Percentiles rank a stretch among this genome's conserved stretches.
Conservation (phyloP, 2,888 invertebrate genomes). For the Tipula unca region DNA sequence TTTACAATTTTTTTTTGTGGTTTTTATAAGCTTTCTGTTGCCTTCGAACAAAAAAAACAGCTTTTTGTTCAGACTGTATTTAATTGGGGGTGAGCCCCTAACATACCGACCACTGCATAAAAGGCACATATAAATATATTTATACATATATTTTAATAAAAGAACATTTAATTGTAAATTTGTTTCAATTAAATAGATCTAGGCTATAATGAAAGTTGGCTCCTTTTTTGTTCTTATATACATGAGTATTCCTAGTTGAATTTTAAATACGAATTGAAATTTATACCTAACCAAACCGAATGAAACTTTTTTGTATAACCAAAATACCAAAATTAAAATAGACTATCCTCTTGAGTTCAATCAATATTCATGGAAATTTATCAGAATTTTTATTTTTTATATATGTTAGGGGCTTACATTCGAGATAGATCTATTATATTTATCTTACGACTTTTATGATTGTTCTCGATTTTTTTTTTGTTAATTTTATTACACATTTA, state of each 20-base stretch:
- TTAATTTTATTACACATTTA: background rate
- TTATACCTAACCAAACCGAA: background rate
- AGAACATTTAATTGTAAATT: background rate
- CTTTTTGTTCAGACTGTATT: background rate
- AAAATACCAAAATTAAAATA: background rate
- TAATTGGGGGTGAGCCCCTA: background rate
- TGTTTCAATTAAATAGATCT: background rate
- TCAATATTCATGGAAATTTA: background rate
- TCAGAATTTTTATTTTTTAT: background rate
- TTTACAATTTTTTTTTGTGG: background rate
- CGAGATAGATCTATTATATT: background rate
- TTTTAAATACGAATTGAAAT: background rate
- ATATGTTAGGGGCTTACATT: background rate
- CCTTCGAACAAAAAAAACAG: background rate
- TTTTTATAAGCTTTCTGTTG: background rate
- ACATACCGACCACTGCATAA: background rate
- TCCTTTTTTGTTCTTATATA: background rate
- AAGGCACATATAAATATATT: background rate
- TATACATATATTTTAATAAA: background rate
- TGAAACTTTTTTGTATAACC: background rate
- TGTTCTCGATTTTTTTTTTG: background rate
- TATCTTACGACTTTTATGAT: background rate
- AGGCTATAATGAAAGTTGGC: background rate
- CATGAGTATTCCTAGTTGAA: background rate
- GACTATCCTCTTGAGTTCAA: slow-evolving; percentile 14